phyloP scores from a whole-genome alignment of 2,797 vertebrate species.

The Acrossocheilus wenchowensis region DNA sequence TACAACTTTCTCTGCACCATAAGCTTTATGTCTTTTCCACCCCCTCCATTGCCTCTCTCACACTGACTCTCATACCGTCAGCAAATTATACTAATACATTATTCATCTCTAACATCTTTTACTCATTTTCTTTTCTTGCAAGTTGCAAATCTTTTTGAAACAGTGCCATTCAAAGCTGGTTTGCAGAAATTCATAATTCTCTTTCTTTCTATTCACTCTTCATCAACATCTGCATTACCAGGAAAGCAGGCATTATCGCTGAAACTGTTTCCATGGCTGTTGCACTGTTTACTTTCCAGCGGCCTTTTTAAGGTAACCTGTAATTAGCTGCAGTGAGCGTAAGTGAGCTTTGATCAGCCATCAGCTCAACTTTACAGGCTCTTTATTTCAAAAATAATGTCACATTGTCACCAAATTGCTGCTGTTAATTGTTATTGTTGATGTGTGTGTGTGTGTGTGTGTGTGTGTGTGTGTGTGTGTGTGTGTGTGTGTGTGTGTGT shows the following conservation, averaged over 20 bases:
- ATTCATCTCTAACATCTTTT: conserved; percentile 35
- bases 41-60: neutral
- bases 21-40: conserved; percentile 5
- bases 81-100: conserved; percentile 22
- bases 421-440: conserved; percentile 25
- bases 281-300: conserved; percentile 19
- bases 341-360: conserved; percentile 9
- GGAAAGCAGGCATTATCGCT: conserved; percentile 17
- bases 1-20: neutral
- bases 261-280: neutral
- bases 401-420: conserved; percentile 23
- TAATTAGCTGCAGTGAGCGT: conserved; percentile 11
- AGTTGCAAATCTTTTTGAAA: conserved; percentile 1
- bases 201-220: neutral
- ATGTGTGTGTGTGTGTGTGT: conserved; percentile 15
- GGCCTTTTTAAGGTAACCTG: conserved; percentile 30
- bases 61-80: conserved; percentile 20
- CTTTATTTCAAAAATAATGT: conserved; percentile 4
- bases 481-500: conserved; percentile 23
- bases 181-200: conserved; percentile 1
- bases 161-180: neutral
- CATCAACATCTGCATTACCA: neutral
- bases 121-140: conserved; percentile 20
- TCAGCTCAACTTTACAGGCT: conserved; percentile 20
- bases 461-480: conserved; percentile 24